Evolutionary conservation across 2,797 vertebrate genomes (phyloP).

Genomic region (Onychomys arenicola): DNA sequence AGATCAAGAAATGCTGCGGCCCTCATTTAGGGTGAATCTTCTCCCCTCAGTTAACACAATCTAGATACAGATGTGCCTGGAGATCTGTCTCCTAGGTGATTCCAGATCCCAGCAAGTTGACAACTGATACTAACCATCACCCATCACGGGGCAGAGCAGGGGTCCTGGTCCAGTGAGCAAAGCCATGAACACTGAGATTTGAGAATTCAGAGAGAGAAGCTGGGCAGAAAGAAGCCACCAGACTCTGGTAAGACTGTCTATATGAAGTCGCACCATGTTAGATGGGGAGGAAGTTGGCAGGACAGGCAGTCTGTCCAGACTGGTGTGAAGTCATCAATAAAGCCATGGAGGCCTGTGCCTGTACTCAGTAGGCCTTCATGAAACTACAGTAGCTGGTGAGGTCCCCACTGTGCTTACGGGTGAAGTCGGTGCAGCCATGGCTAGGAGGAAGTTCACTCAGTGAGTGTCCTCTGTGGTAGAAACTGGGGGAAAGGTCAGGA

Average conservation of each 20-base stretch:
- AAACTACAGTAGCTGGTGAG: not conserved
- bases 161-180: not conserved
- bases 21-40: not conserved
- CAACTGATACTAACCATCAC: not conserved
- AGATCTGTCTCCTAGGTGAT: not conserved
- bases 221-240: not conserved
- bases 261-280: not conserved
- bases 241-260: not conserved
- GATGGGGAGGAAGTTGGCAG: not conserved
- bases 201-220: not conserved
- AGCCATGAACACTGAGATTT: not conserved
- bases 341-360: rapidly evolving
- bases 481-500: not conserved
- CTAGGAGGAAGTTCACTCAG: no score
- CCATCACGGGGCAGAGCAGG: not conserved
- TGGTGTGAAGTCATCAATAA: not conserved
- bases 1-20: not conserved
- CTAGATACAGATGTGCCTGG: not conserved
- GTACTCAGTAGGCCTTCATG: not conserved
- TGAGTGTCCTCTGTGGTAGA: rapidly evolving
- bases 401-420: not conserved
- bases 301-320: not conserved
- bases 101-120: not conserved
- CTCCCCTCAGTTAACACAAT: not conserved
- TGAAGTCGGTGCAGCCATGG: rapidly evolving